Percentiles rank a stretch among this genome's conserved stretches.
Evolutionary conservation across 2,113 vertebrate genomes (phyloP).

Genomic region (Centrocercus urophasianus): DNA sequence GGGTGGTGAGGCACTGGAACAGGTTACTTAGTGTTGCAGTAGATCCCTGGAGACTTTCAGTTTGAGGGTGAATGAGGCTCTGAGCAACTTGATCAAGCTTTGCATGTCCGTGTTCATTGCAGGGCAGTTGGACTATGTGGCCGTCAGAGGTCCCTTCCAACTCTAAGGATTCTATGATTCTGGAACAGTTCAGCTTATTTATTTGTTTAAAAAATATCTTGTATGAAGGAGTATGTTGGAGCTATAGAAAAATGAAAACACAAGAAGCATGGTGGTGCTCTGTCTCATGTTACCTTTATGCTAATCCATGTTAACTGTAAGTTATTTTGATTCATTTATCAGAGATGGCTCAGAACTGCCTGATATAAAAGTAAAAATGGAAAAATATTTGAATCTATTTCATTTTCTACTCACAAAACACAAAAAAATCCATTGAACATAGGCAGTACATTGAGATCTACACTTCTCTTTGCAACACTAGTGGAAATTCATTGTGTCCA

Average conservation of each 20-base stretch:
- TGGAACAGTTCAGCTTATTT: background rate
- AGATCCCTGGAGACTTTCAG: no score
- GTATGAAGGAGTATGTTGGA: background rate
- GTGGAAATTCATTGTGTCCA: background rate
- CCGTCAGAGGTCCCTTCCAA: no score
- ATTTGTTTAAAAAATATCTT: background rate
- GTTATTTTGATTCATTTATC: background rate
- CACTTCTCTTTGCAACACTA: background rate
- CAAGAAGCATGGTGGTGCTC: background rate
- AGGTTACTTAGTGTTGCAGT: no score
- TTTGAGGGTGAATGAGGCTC: no score
- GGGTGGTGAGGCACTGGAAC: no score
- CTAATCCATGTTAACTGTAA: background rate
- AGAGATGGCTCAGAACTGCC: background rate
- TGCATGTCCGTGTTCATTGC: no score
- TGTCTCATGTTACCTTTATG: background rate
- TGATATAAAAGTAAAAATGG: background rate
- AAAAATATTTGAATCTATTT: background rate
- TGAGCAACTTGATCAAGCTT: no score
- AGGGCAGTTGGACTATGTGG: no score
- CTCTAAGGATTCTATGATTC: no score
- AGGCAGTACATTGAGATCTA: background rate
- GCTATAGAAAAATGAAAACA: background rate
- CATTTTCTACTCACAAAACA: background rate
- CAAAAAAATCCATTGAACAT: background rate